phyloP scores from a whole-genome alignment of 2,797 vertebrate species.

The Manis crassicaudata region DNA sequence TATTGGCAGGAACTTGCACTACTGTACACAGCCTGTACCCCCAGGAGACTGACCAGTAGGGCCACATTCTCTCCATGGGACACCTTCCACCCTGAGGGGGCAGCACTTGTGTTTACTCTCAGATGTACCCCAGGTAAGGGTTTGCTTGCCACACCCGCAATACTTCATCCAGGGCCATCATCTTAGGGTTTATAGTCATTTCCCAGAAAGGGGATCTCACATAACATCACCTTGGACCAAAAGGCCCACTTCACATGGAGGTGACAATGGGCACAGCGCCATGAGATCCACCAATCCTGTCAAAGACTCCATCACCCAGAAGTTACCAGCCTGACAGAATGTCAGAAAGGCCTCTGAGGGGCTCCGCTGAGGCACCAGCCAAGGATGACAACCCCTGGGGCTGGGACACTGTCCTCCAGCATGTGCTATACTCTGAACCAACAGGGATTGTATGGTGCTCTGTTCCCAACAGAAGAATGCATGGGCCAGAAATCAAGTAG shows the following conservation, averaged over 20 bases:
- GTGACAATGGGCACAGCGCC: neutral
- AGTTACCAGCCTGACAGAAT: neutral
- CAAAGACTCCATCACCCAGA: neutral
- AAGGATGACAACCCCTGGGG: neutral
- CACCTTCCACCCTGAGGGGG: neutral
- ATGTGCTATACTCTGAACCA: neutral
- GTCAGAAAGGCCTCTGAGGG: neutral
- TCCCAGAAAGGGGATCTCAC: neutral
- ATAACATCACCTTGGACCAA: neutral
- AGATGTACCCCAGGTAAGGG: neutral
- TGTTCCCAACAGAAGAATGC: neutral
- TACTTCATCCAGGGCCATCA: neutral
- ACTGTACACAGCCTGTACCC: neutral
- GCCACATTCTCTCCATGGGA: neutral
- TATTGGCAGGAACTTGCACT: neutral
- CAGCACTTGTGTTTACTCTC: neutral
- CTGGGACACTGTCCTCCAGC: neutral
- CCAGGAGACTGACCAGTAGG: no score
- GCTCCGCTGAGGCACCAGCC: neutral
- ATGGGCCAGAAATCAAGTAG: neutral
- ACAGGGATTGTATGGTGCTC: neutral
- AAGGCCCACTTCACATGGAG: neutral
- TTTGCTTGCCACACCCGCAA: neutral
- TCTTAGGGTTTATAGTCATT: neutral
- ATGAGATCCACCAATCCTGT: neutral